Evolutionary conservation across 2,113 vertebrate species (phyloP).

Genomic region (Halichoeres trimaculatus): DNA sequence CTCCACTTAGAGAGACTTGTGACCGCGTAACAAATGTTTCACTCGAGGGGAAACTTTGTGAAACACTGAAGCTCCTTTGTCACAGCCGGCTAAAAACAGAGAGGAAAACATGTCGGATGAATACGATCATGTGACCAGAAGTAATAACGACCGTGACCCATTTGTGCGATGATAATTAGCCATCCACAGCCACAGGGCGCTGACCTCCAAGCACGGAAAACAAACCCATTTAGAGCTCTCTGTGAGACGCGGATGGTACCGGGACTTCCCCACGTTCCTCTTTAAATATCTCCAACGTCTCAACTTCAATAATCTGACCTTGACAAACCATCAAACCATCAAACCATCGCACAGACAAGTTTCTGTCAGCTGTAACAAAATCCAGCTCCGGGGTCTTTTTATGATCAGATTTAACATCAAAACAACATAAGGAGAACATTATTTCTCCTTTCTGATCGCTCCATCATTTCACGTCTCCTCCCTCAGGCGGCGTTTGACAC

Average conservation of each 20-base stretch:
- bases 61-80: slow-evolving; percentile 62
- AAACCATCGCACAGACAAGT: slow-evolving; percentile 30
- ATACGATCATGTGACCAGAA: slow-evolving; percentile 75
- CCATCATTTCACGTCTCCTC: slow-evolving; percentile 27
- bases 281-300: slow-evolving; percentile 9
- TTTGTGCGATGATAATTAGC: slow-evolving; percentile 71
- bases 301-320: slow-evolving; percentile 6
- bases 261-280: background rate
- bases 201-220: slow-evolving; percentile 70
- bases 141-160: slow-evolving; percentile 76
- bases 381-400: slow-evolving; percentile 36
- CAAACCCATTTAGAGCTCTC: slow-evolving; percentile 49
- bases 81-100: slow-evolving; percentile 18
- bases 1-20: slow-evolving; percentile 43
- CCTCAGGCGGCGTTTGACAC: slow-evolving; percentile 16
- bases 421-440: slow-evolving; percentile 40
- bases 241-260: slow-evolving; percentile 24
- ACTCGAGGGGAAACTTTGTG: slow-evolving; percentile 56
- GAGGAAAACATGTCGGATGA: slow-evolving; percentile 62
- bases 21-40: slow-evolving; percentile 55
- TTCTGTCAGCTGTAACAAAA: slow-evolving; percentile 34
- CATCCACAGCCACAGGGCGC: slow-evolving; percentile 63
- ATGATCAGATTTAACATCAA: slow-evolving; percentile 45
- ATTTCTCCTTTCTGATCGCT: slow-evolving; percentile 43
- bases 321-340: slow-evolving; percentile 38